Evolutionary conservation across 2,888 invertebrate genomes (phyloP), one percentile per base, ranked within the genome.

Genomic region (Drosophila glabriapex): DNA sequence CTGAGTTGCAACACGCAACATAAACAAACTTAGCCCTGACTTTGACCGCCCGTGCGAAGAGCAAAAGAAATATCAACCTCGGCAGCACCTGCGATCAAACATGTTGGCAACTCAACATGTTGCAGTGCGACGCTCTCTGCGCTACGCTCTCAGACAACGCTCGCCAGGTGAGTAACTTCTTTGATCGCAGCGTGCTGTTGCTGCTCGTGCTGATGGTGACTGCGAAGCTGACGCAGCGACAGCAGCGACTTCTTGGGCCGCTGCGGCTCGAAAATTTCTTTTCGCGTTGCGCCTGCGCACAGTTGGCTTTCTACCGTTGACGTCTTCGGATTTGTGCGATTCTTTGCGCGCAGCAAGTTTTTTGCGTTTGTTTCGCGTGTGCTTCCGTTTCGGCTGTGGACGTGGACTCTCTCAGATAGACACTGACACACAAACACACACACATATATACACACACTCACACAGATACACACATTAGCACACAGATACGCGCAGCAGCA

Each of bases 281-380:
- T 92, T 91, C 84, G 84, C 85, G 74, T 74, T 89, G 92, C 93
- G 93, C 93, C 93, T 91, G 92, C 92, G 92, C 93, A 93, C 93
- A 93, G 93, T 93, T 92, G 92, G 92, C 92, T 93, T 93, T 93
- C 93, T 93, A 92, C 92, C 93, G 92, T 93, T 91, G 92, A 92
- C 93, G 93, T 92, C 92, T 92, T 90, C 92, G 93, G 93, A 93
- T 93, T 93, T 93, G 91, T 91, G 91, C 81, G 91, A 85, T 90
- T 88, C 80, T 90, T 80, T 76, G 63, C 73, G 80, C 85, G 73
- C 72, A 76, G 72, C 66, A 78, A 68, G 29, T 43, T 64, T 71
- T 71, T 71, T 60, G 60, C 80, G 80, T 52, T 78, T 43, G 64
- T 73, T 78, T 85, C 83, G 86, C 89, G 90, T 89, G 81, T 67